Evolutionary conservation across 1,140 invertebrate species (phyloP).

Genomic region (Cotesia chilonis): DNA sequence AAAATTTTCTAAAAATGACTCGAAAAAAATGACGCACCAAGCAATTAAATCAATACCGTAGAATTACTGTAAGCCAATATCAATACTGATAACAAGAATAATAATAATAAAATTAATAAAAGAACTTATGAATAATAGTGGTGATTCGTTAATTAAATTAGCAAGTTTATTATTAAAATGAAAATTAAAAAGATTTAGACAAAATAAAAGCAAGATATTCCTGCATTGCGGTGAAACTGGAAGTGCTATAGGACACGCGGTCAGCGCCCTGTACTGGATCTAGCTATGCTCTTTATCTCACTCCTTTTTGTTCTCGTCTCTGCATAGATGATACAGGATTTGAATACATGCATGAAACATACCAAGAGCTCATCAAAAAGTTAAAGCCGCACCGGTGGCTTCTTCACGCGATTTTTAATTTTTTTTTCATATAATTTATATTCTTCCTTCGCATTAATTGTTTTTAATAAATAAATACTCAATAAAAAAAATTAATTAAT

Average conservation of each 20-base stretch:
- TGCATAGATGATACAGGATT: constrained; percentile 35
- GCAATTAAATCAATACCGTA: no score
- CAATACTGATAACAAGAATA: no score
- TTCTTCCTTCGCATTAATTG: no score
- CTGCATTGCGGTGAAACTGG: constrained; percentile 43
- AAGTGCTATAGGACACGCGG: constrained; percentile 42
- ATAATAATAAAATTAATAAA: not conserved
- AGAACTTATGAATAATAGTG: not conserved
- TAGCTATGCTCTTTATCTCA: not conserved
- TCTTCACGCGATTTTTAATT: not conserved
- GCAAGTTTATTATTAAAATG: not conserved
- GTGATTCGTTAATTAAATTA: not conserved
- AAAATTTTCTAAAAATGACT: no score
- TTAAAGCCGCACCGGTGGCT: constrained; percentile 15
- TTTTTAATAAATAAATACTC: no score
- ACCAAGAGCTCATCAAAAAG: constrained; percentile 26
- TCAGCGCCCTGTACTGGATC: constrained; percentile 32
- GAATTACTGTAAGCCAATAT: no score
- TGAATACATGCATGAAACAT: constrained; percentile 38
- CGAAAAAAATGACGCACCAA: no score
- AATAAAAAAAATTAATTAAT: no score
- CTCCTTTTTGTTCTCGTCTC: constrained; percentile 1
- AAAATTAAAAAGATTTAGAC: not conserved
- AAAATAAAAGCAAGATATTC: constrained; percentile 33
- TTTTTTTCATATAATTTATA: not conserved